A percentile compares a stretch with the other conserved stretches of the same genome.
phyloP scores from a whole-genome alignment of 2,113 vertebrate genomes.

The Aegotheles bennettii region DNA sequence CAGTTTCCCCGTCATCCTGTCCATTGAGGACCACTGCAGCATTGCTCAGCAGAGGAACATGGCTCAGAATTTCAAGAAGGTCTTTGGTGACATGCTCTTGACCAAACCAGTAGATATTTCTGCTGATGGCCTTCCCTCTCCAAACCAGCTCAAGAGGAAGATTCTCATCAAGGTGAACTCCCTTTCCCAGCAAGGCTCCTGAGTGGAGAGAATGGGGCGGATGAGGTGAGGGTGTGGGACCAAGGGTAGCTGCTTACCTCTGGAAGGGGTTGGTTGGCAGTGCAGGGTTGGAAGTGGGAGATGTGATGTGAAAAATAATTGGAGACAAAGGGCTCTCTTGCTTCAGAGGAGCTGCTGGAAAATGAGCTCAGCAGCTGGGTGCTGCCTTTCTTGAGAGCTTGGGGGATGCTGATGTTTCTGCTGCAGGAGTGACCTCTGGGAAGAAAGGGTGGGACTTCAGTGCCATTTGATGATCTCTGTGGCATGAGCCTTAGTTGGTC shows the following conservation, averaged over 20 bases:
- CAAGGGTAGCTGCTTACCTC: not conserved
- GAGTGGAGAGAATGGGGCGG: not conserved
- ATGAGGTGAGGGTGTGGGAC: not conserved
- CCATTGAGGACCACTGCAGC: slow-evolving; percentile 98
- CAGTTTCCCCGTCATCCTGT: slow-evolving; percentile 93
- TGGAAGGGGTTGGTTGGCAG: not conserved
- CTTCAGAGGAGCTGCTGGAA: not conserved
- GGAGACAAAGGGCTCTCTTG: not conserved
- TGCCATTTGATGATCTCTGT: not conserved
- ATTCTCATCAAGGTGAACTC: slow-evolving; percentile 93
- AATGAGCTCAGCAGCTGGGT: not conserved
- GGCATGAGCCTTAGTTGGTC: not conserved
- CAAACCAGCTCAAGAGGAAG: slow-evolving; percentile 95
- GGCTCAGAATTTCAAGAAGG: slow-evolving; percentile 91
- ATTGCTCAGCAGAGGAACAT: slow-evolving; percentile 98
- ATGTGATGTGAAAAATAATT: not conserved
- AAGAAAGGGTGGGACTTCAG: not conserved
- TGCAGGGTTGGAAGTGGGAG: not conserved
- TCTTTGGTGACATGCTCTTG: slow-evolving; percentile 93
- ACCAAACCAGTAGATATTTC: slow-evolving; percentile 94
- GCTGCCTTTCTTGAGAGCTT: not conserved
- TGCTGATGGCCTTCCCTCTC: slow-evolving; percentile 92
- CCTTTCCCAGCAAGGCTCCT: not conserved
- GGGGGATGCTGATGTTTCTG: not conserved
- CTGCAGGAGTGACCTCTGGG: not conserved